phyloP scores from a whole-genome alignment of 2,888 invertebrate species.

The Poecilus cupreus region DNA sequence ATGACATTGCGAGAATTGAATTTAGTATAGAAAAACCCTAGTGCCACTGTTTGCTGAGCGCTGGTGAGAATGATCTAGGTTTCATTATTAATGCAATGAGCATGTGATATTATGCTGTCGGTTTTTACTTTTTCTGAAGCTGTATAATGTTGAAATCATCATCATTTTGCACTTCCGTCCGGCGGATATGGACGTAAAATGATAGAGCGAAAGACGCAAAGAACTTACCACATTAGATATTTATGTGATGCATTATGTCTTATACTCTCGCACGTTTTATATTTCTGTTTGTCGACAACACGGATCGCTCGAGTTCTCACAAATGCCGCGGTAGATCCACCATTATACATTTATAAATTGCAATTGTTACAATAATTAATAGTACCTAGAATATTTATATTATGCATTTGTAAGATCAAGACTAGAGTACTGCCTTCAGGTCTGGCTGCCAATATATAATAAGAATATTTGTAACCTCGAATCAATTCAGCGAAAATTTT shows the following conservation, averaged over 20 bases:
- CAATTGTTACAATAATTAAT: too few species aligned
- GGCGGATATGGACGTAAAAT: slow-evolving; percentile 13
- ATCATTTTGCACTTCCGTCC: slow-evolving; percentile 12
- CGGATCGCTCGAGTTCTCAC: too few species aligned
- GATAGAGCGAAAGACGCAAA: background rate
- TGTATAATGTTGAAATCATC: slow-evolving; percentile 12
- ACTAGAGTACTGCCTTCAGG: too few species aligned
- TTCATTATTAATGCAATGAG: slow-evolving; percentile 6
- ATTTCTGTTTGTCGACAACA: background rate
- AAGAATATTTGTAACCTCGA: too few species aligned
- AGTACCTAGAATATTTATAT: too few species aligned
- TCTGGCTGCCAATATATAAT: too few species aligned
- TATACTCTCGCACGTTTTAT: background rate
- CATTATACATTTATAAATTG: too few species aligned
- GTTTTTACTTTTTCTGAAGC: background rate
- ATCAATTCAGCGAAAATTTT: too few species aligned
- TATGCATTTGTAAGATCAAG: too few species aligned
- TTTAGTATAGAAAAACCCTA: too few species aligned
- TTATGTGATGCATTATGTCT: background rate
- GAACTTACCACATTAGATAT: slow-evolving; percentile 3
- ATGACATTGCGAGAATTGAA: too few species aligned
- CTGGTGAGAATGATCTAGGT: background rate
- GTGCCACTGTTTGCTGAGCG: background rate
- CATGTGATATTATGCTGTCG: background rate
- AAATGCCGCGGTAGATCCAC: too few species aligned